These are phyloP conservation scores for Drosophila pectinifera DNA, from an alignment of 1,140 invertebrate genomes.

Conservation along the genomic window DNA sequence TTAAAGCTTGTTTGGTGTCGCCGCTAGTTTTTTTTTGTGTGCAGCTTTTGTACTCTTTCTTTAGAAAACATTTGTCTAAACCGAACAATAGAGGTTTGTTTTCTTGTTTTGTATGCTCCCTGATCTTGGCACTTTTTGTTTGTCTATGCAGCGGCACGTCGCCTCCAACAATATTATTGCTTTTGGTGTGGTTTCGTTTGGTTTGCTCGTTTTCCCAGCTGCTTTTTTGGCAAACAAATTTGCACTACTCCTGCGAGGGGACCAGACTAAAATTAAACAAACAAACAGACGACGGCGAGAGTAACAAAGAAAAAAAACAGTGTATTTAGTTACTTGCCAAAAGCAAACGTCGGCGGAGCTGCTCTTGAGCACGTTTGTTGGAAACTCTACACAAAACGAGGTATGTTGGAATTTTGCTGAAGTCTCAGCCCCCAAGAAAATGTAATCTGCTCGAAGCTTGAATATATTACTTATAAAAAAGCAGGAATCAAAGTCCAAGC, in stretches of 20 bases:
- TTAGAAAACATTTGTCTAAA: slow-evolving; percentile 67
- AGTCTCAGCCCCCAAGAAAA: neutral
- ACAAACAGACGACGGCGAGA: slow-evolving; percentile 23
- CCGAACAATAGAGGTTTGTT: slow-evolving; percentile 49
- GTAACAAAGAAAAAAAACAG: slow-evolving; percentile 6
- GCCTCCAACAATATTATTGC: slow-evolving; percentile 64
- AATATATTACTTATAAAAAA: slow-evolving; percentile 2
- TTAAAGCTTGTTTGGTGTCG: slow-evolving; percentile 42
- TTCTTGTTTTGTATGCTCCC: slow-evolving; percentile 49
- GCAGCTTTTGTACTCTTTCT: slow-evolving; percentile 26
- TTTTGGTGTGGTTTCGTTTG: slow-evolving; percentile 26
- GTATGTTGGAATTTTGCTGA: slow-evolving; percentile 2
- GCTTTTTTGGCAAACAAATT: slow-evolving; percentile 61
- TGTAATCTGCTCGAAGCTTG: neutral
- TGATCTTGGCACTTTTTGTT: slow-evolving; percentile 50
- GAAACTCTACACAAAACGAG: neutral
- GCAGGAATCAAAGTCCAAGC: too few species aligned
- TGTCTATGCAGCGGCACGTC: slow-evolving; percentile 69
- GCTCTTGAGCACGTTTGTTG: slow-evolving; percentile 44
- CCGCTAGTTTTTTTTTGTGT: slow-evolving; percentile 6
- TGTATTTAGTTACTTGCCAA: slow-evolving; percentile 36
- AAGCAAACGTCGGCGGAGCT: slow-evolving; percentile 23
- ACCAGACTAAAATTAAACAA: slow-evolving; percentile 46
- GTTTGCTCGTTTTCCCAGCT: slow-evolving; percentile 35
- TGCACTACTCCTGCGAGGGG: slow-evolving; percentile 33